phyloP scores from a whole-genome alignment of 2,797 vertebrate genomes.

The Decapterus maruadsi region DNA sequence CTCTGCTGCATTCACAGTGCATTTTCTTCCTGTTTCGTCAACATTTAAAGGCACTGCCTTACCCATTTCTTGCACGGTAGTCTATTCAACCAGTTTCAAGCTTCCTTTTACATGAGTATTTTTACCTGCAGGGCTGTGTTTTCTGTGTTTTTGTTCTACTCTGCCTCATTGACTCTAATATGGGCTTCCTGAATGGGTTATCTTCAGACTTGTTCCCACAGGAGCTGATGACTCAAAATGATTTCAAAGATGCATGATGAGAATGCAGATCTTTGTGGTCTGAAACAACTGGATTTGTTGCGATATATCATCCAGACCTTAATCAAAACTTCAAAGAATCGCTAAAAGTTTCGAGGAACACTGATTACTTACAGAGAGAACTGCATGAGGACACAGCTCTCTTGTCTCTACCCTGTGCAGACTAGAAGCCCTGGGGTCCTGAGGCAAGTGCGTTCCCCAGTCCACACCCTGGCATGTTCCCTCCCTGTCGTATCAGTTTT shows the following conservation, averaged over 20 bases:
- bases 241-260: constrained; percentile 75
- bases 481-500: constrained; percentile 27
- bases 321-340: constrained; percentile 61
- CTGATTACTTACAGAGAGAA: background rate
- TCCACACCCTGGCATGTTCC: constrained; percentile 36
- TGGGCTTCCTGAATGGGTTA: constrained; percentile 83
- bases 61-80: constrained; percentile 35
- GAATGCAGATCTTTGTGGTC: constrained; percentile 60
- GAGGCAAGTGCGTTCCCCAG: constrained; percentile 31
- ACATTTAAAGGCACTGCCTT: constrained; percentile 13
- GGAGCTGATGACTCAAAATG: constrained; percentile 80
- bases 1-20: constrained; percentile 26
- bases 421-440: constrained; percentile 39
- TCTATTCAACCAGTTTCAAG: constrained; percentile 43
- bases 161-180: constrained; percentile 84
- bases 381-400: constrained; percentile 30
- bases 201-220: constrained; percentile 86
- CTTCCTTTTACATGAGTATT: constrained; percentile 48
- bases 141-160: constrained; percentile 76
- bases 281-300: constrained; percentile 61
- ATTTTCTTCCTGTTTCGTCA: constrained; percentile 19
- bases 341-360: constrained; percentile 26
- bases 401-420: constrained; percentile 29
- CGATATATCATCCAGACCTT: constrained; percentile 51
- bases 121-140: constrained; percentile 79